Conservation (phyloP, 2,888 invertebrate genomes). For the Pseudanteris insignis region DNA sequence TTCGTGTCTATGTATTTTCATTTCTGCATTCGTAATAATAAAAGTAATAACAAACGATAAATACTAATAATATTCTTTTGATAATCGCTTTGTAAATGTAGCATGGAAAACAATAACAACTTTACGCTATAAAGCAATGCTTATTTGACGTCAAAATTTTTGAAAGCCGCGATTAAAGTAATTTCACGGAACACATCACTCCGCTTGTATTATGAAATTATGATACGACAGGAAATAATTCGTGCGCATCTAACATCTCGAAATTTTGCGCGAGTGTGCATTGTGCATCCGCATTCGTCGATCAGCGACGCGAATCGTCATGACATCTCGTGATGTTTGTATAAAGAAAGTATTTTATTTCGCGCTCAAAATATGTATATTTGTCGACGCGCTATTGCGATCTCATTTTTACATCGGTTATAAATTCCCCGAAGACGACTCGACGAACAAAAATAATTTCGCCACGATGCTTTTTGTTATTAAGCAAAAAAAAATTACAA, state of each 20-base stretch:
- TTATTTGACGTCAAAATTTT: too few relatives aligned
- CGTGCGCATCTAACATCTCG: conserved; percentile 13
- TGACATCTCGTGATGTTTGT: conserved; percentile 23
- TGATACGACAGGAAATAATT: conserved; percentile 17
- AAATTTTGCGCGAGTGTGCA: conserved; percentile 14
- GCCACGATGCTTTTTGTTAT: conserved; percentile 11
- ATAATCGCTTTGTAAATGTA: neutral
- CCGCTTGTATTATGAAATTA: neutral
- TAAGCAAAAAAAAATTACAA: conserved; percentile 7
- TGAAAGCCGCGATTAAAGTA: too few relatives aligned
- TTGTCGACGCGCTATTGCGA: conserved; percentile 15
- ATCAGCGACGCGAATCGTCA: conserved; percentile 13
- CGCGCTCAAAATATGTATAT: conserved; percentile 18
- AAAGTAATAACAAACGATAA: too few relatives aligned
- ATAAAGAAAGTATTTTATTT: conserved; percentile 20
- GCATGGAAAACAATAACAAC: too few relatives aligned
- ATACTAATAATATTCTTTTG: too few relatives aligned
- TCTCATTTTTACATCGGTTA: conserved; percentile 19
- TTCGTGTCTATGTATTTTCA: too few relatives aligned
- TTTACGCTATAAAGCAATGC: too few relatives aligned
- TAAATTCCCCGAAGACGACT: conserved; percentile 16
- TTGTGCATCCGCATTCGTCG: conserved; percentile 26
- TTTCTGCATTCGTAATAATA: too few relatives aligned
- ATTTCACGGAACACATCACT: too few relatives aligned
- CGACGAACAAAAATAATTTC: conserved; percentile 17